A percentile compares a stretch with the other conserved stretches of the same genome.
Evolutionary conservation across 2,797 vertebrate genomes (phyloP).

Genomic region (Todus mexicanus): DNA sequence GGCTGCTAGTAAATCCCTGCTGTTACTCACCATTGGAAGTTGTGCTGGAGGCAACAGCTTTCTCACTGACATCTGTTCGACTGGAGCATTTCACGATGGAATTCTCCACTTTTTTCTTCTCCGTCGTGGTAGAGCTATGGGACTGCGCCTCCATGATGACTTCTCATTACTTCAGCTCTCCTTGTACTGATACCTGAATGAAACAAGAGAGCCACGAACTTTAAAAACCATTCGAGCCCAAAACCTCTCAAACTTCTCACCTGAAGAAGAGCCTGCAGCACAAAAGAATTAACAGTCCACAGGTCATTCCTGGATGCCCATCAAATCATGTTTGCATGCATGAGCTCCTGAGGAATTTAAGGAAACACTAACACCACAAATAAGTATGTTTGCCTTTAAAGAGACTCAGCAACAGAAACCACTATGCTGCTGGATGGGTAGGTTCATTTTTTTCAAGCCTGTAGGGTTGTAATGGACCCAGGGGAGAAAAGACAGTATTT

Average conservation of each 20-base stretch:
- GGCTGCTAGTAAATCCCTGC: slow-evolving; percentile 63
- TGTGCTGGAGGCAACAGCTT: slow-evolving; percentile 97
- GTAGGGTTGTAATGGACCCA: neutral
- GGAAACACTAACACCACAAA: neutral
- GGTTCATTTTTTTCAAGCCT: neutral
- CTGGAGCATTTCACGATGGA: slow-evolving; percentile 89
- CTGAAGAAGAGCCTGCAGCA: slow-evolving; percentile 15
- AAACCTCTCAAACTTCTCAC: neutral
- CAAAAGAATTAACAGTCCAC: slow-evolving; percentile 2
- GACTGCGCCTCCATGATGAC: slow-evolving; percentile 96
- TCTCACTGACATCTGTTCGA: slow-evolving; percentile 95
- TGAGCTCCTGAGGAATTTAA: slow-evolving; percentile 10
- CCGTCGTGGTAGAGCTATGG: slow-evolving; percentile 89
- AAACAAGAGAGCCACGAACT: slow-evolving; percentile 59
- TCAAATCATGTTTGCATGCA: slow-evolving; percentile 7
- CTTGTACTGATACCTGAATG: slow-evolving; percentile 80
- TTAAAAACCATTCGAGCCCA: neutral
- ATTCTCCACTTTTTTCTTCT: slow-evolving; percentile 97
- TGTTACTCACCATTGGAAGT: slow-evolving; percentile 92
- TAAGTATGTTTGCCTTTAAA: neutral
- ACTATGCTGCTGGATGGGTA: neutral
- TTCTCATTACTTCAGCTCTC: slow-evolving; percentile 94
- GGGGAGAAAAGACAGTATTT: neutral
- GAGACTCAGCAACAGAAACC: neutral
- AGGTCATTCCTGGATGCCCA: neutral